Percentiles rank a stretch among this genome's conserved stretches.
These are phyloP conservation scores for Alectoris magna DNA, from an alignment of 2,797 vertebrate species.

Conservation along the genomic window DNA sequence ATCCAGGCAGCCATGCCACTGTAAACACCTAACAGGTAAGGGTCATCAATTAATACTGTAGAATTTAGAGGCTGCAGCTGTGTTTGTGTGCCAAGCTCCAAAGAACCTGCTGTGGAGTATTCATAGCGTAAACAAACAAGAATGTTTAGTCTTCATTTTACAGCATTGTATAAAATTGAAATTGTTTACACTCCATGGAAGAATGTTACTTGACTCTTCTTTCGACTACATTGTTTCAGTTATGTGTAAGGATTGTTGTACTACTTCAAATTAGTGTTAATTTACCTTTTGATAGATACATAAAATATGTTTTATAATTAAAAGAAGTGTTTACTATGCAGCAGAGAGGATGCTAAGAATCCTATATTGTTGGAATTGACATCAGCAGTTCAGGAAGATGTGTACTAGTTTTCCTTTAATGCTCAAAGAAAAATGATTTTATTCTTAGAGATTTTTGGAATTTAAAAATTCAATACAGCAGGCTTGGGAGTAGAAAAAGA, in stretches of 20 bases:
- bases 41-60: background rate
- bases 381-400: background rate
- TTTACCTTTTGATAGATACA: background rate
- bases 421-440: background rate
- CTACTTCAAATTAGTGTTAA: background rate
- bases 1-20: fast-evolving
- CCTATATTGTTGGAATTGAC: background rate
- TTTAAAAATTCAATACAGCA: background rate
- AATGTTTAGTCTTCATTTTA: background rate
- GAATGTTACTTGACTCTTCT: background rate
- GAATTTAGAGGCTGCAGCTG: background rate
- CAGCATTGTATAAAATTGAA: background rate
- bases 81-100: background rate
- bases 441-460: background rate
- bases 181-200: background rate
- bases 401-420: background rate
- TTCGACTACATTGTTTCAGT: background rate
- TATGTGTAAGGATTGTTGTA: background rate
- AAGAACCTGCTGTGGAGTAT: background rate
- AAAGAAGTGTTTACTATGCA: background rate
- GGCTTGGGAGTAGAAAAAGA: background rate
- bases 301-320: background rate
- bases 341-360: background rate
- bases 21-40: background rate
- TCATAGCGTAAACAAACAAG: background rate